These are phyloP conservation scores for Pantherophis alleghaniensis DNA, from an alignment of 2,797 vertebrate species.

Conservation along the genomic window DNA sequence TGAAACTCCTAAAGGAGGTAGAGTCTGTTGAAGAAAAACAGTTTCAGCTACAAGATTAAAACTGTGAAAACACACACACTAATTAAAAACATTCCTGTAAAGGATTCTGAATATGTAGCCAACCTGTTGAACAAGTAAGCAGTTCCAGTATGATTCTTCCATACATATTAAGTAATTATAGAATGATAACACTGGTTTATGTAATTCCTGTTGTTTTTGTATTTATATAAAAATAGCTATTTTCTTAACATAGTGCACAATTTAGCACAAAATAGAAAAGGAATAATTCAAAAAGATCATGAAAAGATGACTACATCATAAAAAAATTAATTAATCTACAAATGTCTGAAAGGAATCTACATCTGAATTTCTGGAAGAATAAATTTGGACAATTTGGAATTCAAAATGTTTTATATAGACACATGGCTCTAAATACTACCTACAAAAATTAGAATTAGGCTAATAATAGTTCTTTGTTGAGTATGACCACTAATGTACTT, in stretches of 20 bases:
- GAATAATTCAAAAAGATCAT: background rate
- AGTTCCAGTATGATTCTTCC: background rate
- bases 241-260: background rate
- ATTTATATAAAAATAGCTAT: background rate
- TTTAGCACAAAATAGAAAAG: background rate
- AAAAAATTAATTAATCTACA: background rate
- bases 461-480: background rate
- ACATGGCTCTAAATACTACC: background rate
- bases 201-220: background rate
- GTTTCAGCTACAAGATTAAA: slow-evolving; percentile 61
- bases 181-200: background rate
- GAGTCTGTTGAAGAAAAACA: slow-evolving; percentile 75
- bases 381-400: background rate
- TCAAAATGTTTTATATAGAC: background rate
- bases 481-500: background rate
- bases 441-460: background rate
- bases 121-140: background rate
- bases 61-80: slow-evolving; percentile 28
- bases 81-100: background rate
- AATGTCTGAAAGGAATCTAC: background rate
- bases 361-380: background rate
- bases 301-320: background rate
- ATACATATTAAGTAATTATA: background rate
- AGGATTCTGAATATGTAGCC: background rate
- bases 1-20: slow-evolving; percentile 72